phyloP scores from a whole-genome alignment of 2,797 vertebrate genomes.

The Cygnus olor region DNA sequence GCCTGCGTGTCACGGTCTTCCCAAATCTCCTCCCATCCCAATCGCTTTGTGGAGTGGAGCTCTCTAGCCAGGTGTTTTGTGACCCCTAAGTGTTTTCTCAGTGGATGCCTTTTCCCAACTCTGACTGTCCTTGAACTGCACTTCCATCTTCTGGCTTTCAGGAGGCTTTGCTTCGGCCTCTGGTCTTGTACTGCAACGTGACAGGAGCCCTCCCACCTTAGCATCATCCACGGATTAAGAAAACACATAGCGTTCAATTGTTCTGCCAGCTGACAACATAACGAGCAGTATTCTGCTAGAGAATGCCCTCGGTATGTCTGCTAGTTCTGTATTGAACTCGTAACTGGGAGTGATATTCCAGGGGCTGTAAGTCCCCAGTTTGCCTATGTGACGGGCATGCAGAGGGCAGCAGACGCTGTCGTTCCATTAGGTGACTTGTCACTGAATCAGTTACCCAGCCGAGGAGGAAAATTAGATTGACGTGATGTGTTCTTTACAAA shows the following conservation, averaged over 20 bases:
- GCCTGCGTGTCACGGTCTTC: neutral
- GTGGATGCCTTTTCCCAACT: neutral
- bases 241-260: rapidly evolving
- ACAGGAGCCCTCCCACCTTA: neutral
- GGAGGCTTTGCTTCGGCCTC: neutral
- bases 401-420: neutral
- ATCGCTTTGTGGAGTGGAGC: rapidly evolving
- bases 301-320: neutral
- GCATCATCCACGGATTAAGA: neutral
- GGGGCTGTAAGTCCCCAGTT: neutral
- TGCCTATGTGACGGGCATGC: neutral
- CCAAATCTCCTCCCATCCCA: neutral
- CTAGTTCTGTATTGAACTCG: neutral
- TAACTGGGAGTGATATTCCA: neutral
- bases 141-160: neutral
- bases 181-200: neutral
- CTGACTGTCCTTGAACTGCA: neutral
- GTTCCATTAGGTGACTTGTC: neutral
- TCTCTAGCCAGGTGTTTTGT: neutral
- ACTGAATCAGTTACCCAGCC: neutral
- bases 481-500: neutral
- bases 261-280: neutral
- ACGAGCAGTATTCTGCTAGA: neutral
- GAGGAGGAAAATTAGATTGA: neutral
- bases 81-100: neutral